Conservation (phyloP, 1,140 invertebrate species). For the Polypedilum vanderplanki region DNA sequence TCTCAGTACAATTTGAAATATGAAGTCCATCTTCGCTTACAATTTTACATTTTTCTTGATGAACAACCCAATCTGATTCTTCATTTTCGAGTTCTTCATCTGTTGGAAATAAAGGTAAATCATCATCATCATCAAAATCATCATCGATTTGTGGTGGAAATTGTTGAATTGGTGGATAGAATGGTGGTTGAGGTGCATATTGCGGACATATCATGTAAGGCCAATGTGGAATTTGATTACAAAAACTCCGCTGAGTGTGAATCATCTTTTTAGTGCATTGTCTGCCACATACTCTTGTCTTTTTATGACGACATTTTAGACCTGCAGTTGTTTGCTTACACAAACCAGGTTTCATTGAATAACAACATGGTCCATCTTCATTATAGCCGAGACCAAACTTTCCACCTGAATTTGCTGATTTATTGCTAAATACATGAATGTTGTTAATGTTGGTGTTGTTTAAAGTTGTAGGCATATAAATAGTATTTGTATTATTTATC, state of each 20-base stretch:
- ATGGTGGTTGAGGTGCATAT: neutral
- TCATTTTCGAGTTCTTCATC: neutral
- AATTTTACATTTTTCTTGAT: conserved; percentile 32
- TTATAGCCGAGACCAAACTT: conserved; percentile 38
- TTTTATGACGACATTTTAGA: conserved; percentile 31
- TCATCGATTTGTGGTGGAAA: neutral
- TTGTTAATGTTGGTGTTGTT: conserved; percentile 35
- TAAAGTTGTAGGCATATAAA: conserved; percentile 35
- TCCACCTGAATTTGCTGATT: conserved; percentile 38
- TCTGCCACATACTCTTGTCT: conserved; percentile 36
- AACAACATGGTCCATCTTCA: conserved; percentile 38
- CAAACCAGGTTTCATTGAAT: conserved; percentile 33
- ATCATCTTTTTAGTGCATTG: conserved; percentile 37
- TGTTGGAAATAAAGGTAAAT: neutral
- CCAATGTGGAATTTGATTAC: neutral
- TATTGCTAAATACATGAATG: conserved; percentile 36
- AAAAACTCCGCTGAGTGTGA: conserved; percentile 32
- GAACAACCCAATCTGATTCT: conserved; percentile 31
- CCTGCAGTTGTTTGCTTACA: conserved; percentile 1
- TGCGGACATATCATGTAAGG: neutral
- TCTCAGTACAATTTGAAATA: conserved; percentile 32
- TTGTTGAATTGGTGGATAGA: neutral
- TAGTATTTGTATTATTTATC: conserved; percentile 36
- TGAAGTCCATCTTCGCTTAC: conserved; percentile 31
- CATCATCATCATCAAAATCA: conserved; percentile 2